phyloP scores from a whole-genome alignment of 2,888 invertebrate genomes.

The Nephrocerus scutellatus region DNA sequence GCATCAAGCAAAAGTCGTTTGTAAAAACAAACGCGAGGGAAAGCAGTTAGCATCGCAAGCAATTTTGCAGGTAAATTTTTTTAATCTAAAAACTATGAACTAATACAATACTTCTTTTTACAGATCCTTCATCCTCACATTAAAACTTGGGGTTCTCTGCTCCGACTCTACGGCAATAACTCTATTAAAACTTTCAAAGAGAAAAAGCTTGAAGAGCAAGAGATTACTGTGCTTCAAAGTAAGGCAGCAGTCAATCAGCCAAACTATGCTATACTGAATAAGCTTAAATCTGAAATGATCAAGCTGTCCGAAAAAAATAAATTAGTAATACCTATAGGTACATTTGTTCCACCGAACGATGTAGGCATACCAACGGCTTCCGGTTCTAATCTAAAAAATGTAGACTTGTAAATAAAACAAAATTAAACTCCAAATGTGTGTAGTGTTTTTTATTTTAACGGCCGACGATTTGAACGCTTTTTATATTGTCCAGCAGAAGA shows the following conservation, averaged over 20 bases:
- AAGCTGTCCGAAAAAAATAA: constrained; percentile 62
- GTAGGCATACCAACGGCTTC: constrained; percentile 62
- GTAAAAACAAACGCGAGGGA: constrained; percentile 93
- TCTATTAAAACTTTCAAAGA: constrained; percentile 87
- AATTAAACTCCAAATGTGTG: too few species aligned
- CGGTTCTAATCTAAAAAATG: constrained; percentile 70
- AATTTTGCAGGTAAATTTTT: constrained; percentile 64
- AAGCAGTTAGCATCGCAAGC: constrained; percentile 94
- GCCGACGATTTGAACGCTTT: too few species aligned
- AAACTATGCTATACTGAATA: constrained; percentile 82
- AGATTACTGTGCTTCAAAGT: constrained; percentile 82
- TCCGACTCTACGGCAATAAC: constrained; percentile 86
- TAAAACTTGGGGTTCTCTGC: constrained; percentile 86
- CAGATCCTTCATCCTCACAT: constrained; percentile 91
- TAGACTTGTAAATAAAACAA: constrained; percentile 65
- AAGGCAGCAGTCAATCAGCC: constrained; percentile 86
- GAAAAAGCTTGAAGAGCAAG: constrained; percentile 85
- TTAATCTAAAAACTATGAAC: not conserved
- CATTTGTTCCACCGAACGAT: constrained; percentile 57
- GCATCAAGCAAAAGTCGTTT: constrained; percentile 82
- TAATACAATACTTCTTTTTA: constrained; percentile 17
- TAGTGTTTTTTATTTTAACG: too few species aligned
- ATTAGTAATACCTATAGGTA: constrained; percentile 57
- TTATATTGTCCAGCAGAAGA: too few species aligned
- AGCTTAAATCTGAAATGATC: constrained; percentile 73